Evolutionary conservation across 2,888 invertebrate species (phyloP), one percentile per base, ranked within the genome.

Genomic region (Erebia palarica): DNA sequence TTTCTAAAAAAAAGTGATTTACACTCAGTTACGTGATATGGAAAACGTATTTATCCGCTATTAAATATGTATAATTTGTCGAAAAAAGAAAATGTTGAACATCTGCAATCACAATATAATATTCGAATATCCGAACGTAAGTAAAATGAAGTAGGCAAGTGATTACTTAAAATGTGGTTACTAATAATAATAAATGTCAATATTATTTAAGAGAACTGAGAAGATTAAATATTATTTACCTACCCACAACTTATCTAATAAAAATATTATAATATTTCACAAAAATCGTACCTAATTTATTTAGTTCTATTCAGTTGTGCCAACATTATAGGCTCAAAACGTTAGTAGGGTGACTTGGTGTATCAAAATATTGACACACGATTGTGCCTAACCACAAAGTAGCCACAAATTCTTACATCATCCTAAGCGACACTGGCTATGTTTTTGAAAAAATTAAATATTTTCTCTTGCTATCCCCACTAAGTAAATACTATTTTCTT

Each of bases 71-170:
- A 57, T 57, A 2, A 1, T 3, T 44, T 21, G 3, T 53, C 16
- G 8, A 18, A 57, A 80, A 85, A 81, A 78, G 88, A 87, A 83
- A 87, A 89, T 80, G 76, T 78, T 68, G 76, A 80, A 61, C 80
- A 85, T 78, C 83, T 91, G 71, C 78, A 81, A 75, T 82, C 81
- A 36, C 82, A 81, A 21, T 84, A 87, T 72, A 92, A 92, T 74
- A 89, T 91, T 74, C 82, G 80, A 78, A 82, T 90, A 75, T 78
- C 80, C 27, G 82, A 86, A 75, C 81, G 90, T 90, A 83, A 86
- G 89, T 85, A 76, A 67, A 65, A 65, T 36, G 36, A 36, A 36
- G 5, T 7, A 5, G 36, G 36, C 0, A 27, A 27, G 27, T 27
- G 27, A 27, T 3, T 27, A 3, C 27, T 3, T 27, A 27, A 21